Conservation (phyloP, 2,113 vertebrate species). For the Turdus rufiventris region DNA sequence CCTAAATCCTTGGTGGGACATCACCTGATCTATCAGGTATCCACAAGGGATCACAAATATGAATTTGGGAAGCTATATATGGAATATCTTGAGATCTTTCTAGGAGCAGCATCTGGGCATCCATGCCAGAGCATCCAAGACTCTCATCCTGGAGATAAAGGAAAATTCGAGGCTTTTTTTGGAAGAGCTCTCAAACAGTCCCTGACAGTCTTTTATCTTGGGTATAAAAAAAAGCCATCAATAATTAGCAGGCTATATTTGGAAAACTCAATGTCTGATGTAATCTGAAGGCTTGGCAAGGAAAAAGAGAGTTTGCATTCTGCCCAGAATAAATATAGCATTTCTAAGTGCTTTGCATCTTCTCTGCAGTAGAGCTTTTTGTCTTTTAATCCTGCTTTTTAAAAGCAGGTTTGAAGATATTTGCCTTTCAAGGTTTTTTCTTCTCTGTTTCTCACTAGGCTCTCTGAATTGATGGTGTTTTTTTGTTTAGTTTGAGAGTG, state of each 20-base stretch:
- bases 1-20: background rate
- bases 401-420: background rate
- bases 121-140: background rate
- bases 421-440: background rate
- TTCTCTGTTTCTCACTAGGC: background rate
- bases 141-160: background rate
- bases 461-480: background rate
- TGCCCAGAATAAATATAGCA: slow-evolving; percentile 26
- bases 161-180: background rate
- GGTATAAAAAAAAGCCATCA: background rate
- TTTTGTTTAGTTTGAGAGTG: background rate
- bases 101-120: background rate
- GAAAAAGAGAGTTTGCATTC: slow-evolving; percentile 10
- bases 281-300: slow-evolving; percentile 32
- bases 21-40: background rate
- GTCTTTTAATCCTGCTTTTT: slow-evolving; percentile 3
- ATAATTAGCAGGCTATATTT: slow-evolving; percentile 45
- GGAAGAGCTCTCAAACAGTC: background rate
- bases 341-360: slow-evolving; percentile 1
- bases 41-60: background rate
- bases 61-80: background rate
- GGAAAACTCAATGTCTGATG: slow-evolving; percentile 14
- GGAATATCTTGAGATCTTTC: background rate
- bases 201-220: background rate
- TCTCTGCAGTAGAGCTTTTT: background rate